These are phyloP conservation scores for Bufotes viridis DNA, from an alignment of 2,797 vertebrate species.

Conservation along the genomic window DNA sequence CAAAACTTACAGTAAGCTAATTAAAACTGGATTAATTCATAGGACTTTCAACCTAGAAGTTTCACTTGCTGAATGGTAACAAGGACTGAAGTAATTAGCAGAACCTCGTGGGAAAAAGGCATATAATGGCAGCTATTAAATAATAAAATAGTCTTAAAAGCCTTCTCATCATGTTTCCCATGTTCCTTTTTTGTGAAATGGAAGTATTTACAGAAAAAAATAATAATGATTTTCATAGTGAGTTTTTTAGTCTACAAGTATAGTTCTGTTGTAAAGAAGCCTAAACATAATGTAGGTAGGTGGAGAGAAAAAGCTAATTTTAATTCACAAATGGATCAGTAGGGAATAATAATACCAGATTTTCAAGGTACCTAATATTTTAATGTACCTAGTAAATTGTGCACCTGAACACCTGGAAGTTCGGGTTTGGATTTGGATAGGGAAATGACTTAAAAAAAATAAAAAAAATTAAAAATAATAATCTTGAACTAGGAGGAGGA, in stretches of 20 bases:
- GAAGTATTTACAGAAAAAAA: not conserved
- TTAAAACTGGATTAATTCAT: not conserved
- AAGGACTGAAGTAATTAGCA: constrained; percentile 12
- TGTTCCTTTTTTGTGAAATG: constrained; percentile 2
- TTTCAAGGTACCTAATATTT: too few species aligned
- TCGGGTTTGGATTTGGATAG: too few species aligned
- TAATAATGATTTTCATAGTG: not conserved
- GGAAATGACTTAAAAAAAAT: too few species aligned
- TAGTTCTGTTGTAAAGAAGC: not conserved
- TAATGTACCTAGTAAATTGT: too few species aligned
- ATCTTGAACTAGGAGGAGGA: too few species aligned
- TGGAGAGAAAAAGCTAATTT: too few species aligned
- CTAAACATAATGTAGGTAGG: too few species aligned
- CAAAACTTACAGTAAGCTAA: not conserved
- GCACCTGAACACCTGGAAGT: too few species aligned
- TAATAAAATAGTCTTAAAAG: not conserved
- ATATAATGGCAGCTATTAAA: constrained; percentile 24
- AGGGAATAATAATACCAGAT: too few species aligned
- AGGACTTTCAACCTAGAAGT: not conserved
- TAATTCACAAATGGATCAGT: too few species aligned
- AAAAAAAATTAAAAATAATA: too few species aligned
- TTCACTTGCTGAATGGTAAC: not conserved
- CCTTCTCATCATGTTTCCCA: not conserved
- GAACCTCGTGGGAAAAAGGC: not conserved
- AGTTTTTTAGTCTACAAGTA: not conserved